Conservation (phyloP, 2,888 invertebrate genomes). For the Chrysodeixis includens region DNA sequence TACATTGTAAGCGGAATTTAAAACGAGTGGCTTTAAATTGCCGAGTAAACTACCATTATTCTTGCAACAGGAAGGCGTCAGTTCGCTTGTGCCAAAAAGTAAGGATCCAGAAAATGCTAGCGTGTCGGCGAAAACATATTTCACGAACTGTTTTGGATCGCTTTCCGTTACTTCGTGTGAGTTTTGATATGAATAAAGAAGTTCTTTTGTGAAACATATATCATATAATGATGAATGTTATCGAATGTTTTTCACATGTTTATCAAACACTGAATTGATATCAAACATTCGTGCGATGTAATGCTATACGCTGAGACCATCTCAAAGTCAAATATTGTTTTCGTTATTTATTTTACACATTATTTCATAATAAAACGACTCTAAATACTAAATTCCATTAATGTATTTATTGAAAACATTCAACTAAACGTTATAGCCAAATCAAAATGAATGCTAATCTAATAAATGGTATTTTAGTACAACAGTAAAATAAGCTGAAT, state of each 20-base stretch:
- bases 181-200: background rate
- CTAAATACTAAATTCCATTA: too few relatives aligned
- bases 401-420: too few relatives aligned
- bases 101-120: slow-evolving; percentile 7
- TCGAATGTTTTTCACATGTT: background rate
- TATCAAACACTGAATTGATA: background rate
- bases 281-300: background rate
- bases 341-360: too few relatives aligned
- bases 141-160: background rate
- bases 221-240: background rate
- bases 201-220: background rate
- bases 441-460: too few relatives aligned
- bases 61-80: background rate
- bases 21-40: slow-evolving; percentile 21
- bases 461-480: background rate
- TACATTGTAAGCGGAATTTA: slow-evolving; percentile 12
- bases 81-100: slow-evolving; percentile 22
- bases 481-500: background rate
- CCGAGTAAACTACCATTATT: slow-evolving; percentile 16
- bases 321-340: too few relatives aligned
- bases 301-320: background rate
- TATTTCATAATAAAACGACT: too few relatives aligned
- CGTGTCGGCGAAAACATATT: background rate
- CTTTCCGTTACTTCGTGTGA: background rate
- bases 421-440: too few relatives aligned